Percentiles rank a stretch among this genome's conserved stretches.
Evolutionary conservation across 1,140 invertebrate species (phyloP).

Genomic region (Drosophila malerkotliana): DNA sequence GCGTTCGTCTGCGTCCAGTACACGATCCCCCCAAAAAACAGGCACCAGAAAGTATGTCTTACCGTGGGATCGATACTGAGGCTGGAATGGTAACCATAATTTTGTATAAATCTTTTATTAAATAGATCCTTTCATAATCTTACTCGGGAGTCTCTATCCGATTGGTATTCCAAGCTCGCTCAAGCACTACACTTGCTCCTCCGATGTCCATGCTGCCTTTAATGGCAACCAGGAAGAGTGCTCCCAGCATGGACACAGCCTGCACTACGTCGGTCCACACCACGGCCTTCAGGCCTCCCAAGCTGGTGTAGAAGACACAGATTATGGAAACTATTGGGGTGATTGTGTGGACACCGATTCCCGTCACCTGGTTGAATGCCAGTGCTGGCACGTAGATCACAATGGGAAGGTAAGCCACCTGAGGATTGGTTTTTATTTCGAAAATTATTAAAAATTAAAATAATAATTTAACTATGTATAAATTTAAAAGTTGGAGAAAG

Average conservation of each 20-base stretch:
- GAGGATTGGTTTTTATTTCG: too few species aligned
- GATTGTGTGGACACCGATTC: constrained; percentile 89
- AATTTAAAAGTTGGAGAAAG: not conserved
- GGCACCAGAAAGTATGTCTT: constrained; percentile 92
- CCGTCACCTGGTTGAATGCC: constrained; percentile 92
- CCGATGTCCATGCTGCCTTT: constrained; percentile 88
- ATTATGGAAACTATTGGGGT: constrained; percentile 90
- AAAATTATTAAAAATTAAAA: too few species aligned
- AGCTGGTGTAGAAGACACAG: constrained; percentile 93
- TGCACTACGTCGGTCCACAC: constrained; percentile 95
- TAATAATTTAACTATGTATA: too few species aligned
- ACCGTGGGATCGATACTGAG: constrained; percentile 90
- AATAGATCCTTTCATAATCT: constrained; percentile 8
- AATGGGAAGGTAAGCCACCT: constrained; percentile 89
- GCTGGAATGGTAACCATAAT: constrained; percentile 82
- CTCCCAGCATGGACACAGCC: constrained; percentile 90
- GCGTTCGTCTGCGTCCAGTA: constrained; percentile 91
- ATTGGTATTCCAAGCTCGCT: constrained; percentile 75
- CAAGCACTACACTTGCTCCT: constrained; percentile 87
- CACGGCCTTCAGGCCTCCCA: constrained; percentile 94
- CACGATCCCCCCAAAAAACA: constrained; percentile 90
- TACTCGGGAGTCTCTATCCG: constrained; percentile 75
- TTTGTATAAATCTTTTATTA: not conserved
- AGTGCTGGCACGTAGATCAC: constrained; percentile 93
- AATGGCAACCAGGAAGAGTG: constrained; percentile 88